Evolutionary conservation across 2,113 vertebrate species (phyloP), one percentile per base, ranked within the genome.

Genomic region (Arenaria interpres): DNA sequence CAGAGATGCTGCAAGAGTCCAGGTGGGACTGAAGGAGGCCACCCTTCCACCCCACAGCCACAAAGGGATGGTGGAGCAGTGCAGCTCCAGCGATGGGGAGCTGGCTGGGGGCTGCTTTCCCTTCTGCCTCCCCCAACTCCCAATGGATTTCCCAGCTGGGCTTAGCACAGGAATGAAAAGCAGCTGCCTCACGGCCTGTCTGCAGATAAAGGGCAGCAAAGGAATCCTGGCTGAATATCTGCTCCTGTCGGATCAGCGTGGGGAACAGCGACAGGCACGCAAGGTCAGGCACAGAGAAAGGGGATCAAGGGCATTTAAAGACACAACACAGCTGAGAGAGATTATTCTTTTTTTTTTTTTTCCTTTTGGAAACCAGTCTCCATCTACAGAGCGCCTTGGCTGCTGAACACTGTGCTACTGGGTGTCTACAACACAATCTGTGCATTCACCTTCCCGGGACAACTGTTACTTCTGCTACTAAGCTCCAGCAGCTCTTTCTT

Each of bases 181-280:
- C 85, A 91, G 82, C 93, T 89, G 89, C 78, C 85, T 60, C 69
- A 37, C 3, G 8, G 93, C 81, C 85, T n/a, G 43, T 20, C 71
- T 45, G 90, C 92, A 77, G 88, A 91, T 69, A 80, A 93, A 93
- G 94, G 94, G 85, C 81, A 86, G 81, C 67, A 32, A 39, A 87
- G 82, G 88, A 90, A 20, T 59, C 77, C 93, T 16, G 72, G 88
- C 84, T 41, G 63, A 43, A 51, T 2, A 4, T 54, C 53, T 5
- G 57, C 45, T 90, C 37, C 78, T 3, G 5, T 10, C 25, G 72
- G 90, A 80, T 53, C 76, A 32, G 90, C 19, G 1, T 48, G 24
- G 69, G 91, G 66, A 71, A 35, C 50, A 14, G 85, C 9, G 1
- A 53, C 63, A 60, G 14, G 68, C 77, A 51, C 0, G 18, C 80